phyloP scores from a whole-genome alignment of 2,113 vertebrate species.

The Chloroceryle aenea region DNA sequence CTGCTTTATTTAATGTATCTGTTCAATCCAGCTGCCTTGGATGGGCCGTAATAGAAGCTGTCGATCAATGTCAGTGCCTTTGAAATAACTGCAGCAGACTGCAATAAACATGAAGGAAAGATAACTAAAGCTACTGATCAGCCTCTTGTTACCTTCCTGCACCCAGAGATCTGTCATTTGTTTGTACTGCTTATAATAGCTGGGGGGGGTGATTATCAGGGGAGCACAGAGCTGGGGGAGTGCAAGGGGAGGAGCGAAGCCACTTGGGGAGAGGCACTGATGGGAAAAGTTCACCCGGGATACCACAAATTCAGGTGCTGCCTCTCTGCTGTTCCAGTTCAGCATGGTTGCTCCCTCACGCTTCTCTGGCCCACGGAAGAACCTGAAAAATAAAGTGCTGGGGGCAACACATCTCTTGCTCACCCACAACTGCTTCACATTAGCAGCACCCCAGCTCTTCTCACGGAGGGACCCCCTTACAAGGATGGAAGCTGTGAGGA shows the following conservation, averaged over 20 bases:
- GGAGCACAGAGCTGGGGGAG: neutral
- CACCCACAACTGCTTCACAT: neutral
- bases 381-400: neutral
- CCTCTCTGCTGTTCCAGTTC: neutral
- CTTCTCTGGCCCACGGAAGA: neutral
- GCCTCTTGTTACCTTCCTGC: constrained; percentile 88
- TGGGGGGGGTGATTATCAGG: constrained; percentile 66
- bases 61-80: constrained; percentile 91
- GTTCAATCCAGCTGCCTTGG: constrained; percentile 92
- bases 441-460: neutral
- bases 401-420: neutral
- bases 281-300: neutral
- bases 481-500: too few relatives aligned
- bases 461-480: neutral
- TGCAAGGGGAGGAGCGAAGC: neutral
- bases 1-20: constrained; percentile 98
- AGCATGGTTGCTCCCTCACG: neutral
- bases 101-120: constrained; percentile 93
- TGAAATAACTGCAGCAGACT: constrained; percentile 88
- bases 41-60: constrained; percentile 95
- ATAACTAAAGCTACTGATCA: constrained; percentile 88
- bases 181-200: constrained; percentile 83
- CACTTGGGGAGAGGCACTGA: neutral
- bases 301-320: neutral
- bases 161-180: constrained; percentile 86